Base-by-base conservation (phyloP, 2,113 vertebrate species). In the Microcebus griseorufus region DNA sequence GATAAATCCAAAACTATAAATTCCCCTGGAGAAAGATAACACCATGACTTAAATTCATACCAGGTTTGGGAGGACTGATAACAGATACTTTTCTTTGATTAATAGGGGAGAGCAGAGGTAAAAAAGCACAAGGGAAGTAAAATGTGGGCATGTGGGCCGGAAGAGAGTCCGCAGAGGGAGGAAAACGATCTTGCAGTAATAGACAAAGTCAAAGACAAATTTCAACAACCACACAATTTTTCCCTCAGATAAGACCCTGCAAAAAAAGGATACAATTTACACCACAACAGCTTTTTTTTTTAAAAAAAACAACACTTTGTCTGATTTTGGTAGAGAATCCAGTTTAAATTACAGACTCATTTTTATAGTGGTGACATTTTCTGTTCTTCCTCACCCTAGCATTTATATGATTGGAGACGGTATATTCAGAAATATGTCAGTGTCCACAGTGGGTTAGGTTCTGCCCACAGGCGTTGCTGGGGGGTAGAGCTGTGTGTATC, bases 171-270 rank as follows among this genome's bases (percentile, higher is more conserved):
- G 3, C 32, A 0, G 14, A 90, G 45, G 37, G 72, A 78, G 39
- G 53, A 62, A 92, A 73, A 27, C 22, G 10, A 92, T 72, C 83
- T 42, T 9, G 11, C 83, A 91, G 60, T 70, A 55, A 94, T 55
- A 82, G 65, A 83, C 58, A 93, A 96, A 95, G 58, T 65, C 76
- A 79, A 90, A 95, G 81, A 94, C 60, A 88, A 95, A 81, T 84
- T 78, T 93, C 75, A 45, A n/a, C 83, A 82, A 55, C 20, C 32
- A 16, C 17, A 25, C 5, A 17, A 32, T 17, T 75, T 90, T 87
- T 88, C 64, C 67, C 93, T 80, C 53, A 87, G 75, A 75, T 11
- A 55, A 92, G 65, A 81, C 55, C 1, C 70, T 90, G n/a, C 8
- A 70, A 90, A 95, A 73, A 4, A 4, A 29, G 67, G 23, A 76